Percentiles rank a stretch among this genome's conserved stretches.
phyloP scores from a whole-genome alignment of 2,888 invertebrate species.

The Eristalis pertinax region DNA sequence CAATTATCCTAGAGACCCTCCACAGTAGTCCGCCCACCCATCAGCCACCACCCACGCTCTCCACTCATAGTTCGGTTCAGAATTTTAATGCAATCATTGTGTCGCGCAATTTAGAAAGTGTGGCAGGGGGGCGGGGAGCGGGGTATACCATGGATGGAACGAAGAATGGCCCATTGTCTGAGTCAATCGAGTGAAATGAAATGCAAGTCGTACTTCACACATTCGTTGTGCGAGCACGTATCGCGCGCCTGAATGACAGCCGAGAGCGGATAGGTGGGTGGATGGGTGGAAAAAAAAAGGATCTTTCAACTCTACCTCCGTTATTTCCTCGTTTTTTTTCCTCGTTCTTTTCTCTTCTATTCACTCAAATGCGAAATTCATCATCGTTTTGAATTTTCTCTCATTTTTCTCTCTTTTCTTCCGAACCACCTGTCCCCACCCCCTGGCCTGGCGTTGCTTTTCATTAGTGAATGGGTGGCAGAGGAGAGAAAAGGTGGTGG shows the following conservation, averaged over 20 bases:
- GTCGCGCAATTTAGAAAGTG: conserved; percentile 68
- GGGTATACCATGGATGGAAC: conserved; percentile 8
- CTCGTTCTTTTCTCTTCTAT: conserved; percentile 6
- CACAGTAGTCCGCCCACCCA: not conserved
- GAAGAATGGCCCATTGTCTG: conserved; percentile 59
- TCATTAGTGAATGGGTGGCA: conserved; percentile 60
- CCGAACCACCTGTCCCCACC: not conserved
- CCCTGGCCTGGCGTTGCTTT: conserved; percentile 25
- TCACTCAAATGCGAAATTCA: conserved; percentile 68
- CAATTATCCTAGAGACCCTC: not conserved
- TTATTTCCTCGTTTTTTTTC: conserved; percentile 11
- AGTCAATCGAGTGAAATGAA: conserved; percentile 71
- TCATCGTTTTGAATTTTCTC: conserved; percentile 56
- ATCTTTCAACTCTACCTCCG: conserved; percentile 40
- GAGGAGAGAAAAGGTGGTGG: conserved; percentile 8
- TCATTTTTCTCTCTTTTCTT: conserved; percentile 25
- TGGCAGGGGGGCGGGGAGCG: conserved; percentile 7
- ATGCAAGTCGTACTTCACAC: conserved; percentile 72
- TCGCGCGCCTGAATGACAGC: not conserved
- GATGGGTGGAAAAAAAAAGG: conserved; percentile 36
- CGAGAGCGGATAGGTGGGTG: conserved; percentile 4
- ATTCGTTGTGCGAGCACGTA: conserved; percentile 28
- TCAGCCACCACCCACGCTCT: conserved; percentile 25
- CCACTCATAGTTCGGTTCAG: conserved; percentile 35
- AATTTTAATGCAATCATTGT: conserved; percentile 69